phyloP scores from a whole-genome alignment of 2,113 vertebrate species.

The Herpetotheres cachinnans region DNA sequence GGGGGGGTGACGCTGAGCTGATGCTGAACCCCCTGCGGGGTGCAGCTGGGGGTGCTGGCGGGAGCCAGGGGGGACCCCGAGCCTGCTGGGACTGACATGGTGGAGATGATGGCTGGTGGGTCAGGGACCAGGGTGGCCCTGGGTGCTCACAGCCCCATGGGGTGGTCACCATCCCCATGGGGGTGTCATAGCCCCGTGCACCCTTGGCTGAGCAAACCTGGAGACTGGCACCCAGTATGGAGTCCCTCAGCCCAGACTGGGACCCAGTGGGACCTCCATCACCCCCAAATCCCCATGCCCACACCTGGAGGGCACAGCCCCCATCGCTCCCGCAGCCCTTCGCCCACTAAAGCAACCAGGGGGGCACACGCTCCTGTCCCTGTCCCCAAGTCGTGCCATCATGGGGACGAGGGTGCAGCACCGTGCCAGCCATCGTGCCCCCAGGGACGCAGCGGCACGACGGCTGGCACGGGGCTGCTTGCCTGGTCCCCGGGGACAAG shows the following conservation, averaged over 20 bases:
- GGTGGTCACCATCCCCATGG: background rate
- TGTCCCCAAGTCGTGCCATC: background rate
- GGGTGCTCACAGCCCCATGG: background rate
- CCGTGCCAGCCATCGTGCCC: background rate
- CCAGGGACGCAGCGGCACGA: background rate
- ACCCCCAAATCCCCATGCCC: background rate
- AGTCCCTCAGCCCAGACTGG: background rate
- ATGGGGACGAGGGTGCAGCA: fast-evolving
- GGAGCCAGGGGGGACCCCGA: background rate
- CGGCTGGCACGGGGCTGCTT: background rate
- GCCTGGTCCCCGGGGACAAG: background rate
- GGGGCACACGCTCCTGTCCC: fast-evolving
- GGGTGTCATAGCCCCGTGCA: no score
- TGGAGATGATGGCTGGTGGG: fast-evolving
- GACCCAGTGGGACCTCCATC: background rate
- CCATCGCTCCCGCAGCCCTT: background rate
- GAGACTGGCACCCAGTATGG: fast-evolving
- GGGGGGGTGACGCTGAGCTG: background rate
- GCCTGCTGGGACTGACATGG: background rate
- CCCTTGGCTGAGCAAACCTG: background rate
- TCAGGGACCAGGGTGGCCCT: background rate
- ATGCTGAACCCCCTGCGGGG: background rate
- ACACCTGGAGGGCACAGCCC: background rate
- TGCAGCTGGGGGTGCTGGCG: background rate
- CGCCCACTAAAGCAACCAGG: fast-evolving